Conservation (phyloP, 35 echinoderm and acorn worm genomes). For the Diadema setosum region DNA sequence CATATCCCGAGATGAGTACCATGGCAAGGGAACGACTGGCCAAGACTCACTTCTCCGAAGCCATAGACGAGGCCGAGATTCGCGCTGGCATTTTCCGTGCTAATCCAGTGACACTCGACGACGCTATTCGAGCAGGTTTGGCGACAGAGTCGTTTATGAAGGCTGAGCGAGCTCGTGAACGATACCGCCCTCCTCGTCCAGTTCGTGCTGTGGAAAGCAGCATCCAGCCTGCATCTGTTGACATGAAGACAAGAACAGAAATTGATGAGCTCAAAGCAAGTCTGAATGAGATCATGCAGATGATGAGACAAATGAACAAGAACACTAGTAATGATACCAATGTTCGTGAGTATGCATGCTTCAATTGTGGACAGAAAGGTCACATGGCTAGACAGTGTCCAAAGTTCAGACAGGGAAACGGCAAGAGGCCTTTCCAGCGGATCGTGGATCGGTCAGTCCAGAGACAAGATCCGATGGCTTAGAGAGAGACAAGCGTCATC, state of each 20-base stretch:
- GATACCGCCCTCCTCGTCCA: neutral
- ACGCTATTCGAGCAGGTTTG: neutral
- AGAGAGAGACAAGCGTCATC: neutral
- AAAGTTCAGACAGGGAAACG: slow-evolving; percentile 2
- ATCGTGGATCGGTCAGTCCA: neutral
- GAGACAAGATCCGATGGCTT: neutral
- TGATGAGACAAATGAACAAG: too few relatives aligned
- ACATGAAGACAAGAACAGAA: neutral
- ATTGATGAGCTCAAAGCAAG: neutral
- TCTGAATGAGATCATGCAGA: too few relatives aligned
- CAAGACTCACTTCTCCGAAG: slow-evolving; percentile 31
- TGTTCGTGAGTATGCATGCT: too few relatives aligned
- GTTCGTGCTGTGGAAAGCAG: neutral
- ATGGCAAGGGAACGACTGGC: neutral
- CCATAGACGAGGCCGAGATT: slow-evolving; percentile 20
- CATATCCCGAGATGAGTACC: slow-evolving; percentile 5
- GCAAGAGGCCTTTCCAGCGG: neutral
- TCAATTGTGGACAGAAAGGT: neutral
- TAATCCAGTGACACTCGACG: slow-evolving; percentile 1
- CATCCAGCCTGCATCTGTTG: neutral
- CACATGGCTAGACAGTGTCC: neutral
- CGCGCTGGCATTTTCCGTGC: slow-evolving; percentile 18
- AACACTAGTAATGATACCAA: too few relatives aligned
- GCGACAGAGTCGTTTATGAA: neutral
- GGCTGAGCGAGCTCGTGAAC: neutral